phyloP scores from a whole-genome alignment of 2,797 vertebrate genomes.

The Clarias laeviceps region DNA sequence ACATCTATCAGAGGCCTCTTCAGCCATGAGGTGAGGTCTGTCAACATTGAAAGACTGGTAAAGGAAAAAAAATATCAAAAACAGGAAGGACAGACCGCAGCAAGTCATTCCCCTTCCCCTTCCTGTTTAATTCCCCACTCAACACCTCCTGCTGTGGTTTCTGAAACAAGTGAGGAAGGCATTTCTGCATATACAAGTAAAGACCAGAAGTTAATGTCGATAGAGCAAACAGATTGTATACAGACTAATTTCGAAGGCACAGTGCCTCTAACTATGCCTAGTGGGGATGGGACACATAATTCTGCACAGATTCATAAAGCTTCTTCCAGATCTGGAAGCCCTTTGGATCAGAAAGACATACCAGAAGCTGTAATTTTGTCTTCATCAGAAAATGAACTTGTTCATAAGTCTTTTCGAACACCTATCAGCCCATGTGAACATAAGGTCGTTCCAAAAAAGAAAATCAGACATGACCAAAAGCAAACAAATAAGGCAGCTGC shows the following conservation, averaged over 20 bases:
- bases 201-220: neutral
- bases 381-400: conserved; percentile 58
- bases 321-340: conserved; percentile 51
- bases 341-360: conserved; percentile 52
- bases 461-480: neutral
- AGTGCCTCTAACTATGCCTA: conserved; percentile 4
- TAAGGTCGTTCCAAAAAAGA: conserved; percentile 5
- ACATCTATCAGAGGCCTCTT: conserved; percentile 84
- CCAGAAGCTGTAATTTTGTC: conserved; percentile 41
- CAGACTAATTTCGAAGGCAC: conserved; percentile 19
- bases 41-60: conserved; percentile 82
- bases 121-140: conserved; percentile 30
- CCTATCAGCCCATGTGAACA: neutral
- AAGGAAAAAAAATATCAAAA: conserved; percentile 59
- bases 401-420: conserved; percentile 45
- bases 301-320: neutral
- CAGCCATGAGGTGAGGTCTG: conserved; percentile 84
- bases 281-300: conserved; percentile 22
- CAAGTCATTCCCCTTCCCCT: neutral
- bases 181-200: conserved; percentile 37
- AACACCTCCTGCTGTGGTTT: neutral
- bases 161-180: conserved; percentile 30
- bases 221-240: neutral
- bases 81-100: conserved; percentile 25
- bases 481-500: neutral